Base-by-base conservation (phyloP, 2,113 vertebrate species). In the Nibea albiflora region DNA sequence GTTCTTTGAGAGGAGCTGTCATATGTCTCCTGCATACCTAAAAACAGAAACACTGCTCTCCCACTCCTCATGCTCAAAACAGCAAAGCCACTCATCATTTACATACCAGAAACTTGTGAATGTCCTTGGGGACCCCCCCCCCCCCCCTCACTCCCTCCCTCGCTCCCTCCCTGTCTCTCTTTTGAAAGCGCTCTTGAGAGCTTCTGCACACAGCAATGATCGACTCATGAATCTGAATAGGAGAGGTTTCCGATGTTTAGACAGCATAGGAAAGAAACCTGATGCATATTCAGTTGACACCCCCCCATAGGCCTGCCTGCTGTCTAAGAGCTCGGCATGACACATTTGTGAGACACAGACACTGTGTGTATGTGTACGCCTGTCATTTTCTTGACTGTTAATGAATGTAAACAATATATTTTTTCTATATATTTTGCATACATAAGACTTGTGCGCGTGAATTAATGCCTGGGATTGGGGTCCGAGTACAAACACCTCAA, bases 41-140 rank as follows among this genome's bases (percentile, higher is more conserved):
- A 71, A 42, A 80, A 76, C 72, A 53, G 71, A 74, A 85, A 66
- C 75, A 22, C 28, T 9, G 67, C 80, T 73, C 66, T 69, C 58
- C 46, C 28, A 61, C 78, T 72, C 69, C 56, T n/a, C 85, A 10
- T 66, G 66, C 62, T 78, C 85, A 82, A 49, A 54, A 54, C 81
- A 68, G 85, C 71, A 73, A 64, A 85, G 63, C 63, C 62, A 28
- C 75, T 83, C 65, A 8, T 80, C 67, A 92, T 92, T 93, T 92
- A 80, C 91, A 94, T 92, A 88, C 84, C 80, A 87, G 72, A 88
- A 91, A 91, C 84, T 85, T 91, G 71, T 67, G 75, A 76, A 75
- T 72, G 85, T 89, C 92, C 80, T 88, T 75, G 80, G 91, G 92
- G 89, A 89, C 50, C 39, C 24, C 69, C 58, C 61, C 11, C 69